Evolutionary conservation across 2,888 invertebrate genomes (phyloP).

Genomic region (Epinotia bilunana): DNA sequence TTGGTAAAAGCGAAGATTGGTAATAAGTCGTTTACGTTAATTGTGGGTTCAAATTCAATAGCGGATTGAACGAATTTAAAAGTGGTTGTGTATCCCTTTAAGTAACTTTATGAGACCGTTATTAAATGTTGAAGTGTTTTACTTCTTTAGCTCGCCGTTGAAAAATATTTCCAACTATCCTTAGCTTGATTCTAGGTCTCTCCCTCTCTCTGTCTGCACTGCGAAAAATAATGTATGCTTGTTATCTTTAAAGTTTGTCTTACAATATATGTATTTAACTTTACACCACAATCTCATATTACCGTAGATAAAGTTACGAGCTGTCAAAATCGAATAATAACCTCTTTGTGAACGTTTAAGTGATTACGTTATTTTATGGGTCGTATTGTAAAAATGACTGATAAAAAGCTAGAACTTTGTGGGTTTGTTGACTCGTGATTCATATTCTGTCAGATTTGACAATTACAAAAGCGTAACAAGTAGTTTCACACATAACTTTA

Average conservation of each 20-base stretch:
- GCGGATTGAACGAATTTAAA: too few relatives aligned
- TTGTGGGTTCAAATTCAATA: too few relatives aligned
- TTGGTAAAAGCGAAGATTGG: too few relatives aligned
- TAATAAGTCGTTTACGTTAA: too few relatives aligned
- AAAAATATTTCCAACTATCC: not conserved
- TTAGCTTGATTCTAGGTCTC: too few relatives aligned
- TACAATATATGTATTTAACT: not conserved
- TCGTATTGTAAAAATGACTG: constrained; percentile 63
- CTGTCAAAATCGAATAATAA: constrained; percentile 74
- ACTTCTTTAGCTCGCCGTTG: not conserved
- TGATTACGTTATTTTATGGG: constrained; percentile 63
- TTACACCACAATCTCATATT: constrained; percentile 47
- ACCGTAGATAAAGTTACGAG: constrained; percentile 66
- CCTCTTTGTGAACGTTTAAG: constrained; percentile 67
- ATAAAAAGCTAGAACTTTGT: constrained; percentile 56
- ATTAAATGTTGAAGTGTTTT: not conserved
- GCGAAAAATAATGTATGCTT: not conserved
- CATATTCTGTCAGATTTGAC: constrained; percentile 47
- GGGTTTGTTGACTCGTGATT: constrained; percentile 64
- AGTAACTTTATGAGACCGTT: too few relatives aligned
- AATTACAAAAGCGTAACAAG: not conserved
- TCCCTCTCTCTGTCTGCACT: not conserved
- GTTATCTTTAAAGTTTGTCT: not conserved
- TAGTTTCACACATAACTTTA: not conserved
- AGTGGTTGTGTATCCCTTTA: too few relatives aligned